These are phyloP conservation scores for Brachyalestes nurse DNA, from an alignment of 2,797 vertebrate species.

Conservation along the genomic window DNA sequence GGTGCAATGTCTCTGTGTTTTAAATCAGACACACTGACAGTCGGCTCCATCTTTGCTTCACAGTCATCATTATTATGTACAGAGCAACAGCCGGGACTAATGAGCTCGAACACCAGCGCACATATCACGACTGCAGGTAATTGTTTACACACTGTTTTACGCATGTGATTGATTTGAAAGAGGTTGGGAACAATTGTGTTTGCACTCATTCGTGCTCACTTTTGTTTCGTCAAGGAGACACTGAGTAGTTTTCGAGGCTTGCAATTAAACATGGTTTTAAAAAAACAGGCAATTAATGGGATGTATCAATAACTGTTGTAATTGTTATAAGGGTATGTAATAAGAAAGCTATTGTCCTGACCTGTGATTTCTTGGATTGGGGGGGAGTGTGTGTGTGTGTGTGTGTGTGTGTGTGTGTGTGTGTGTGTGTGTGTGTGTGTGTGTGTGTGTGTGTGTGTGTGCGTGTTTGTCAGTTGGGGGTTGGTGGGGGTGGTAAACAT, in stretches of 20 bases:
- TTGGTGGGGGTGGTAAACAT: constrained; percentile 34
- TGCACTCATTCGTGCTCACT: constrained; percentile 35
- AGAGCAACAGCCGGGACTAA: constrained; percentile 48
- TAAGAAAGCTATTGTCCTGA: constrained; percentile 48
- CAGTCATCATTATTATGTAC: constrained; percentile 46
- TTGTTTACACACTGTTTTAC: constrained; percentile 55
- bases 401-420: too few relatives aligned
- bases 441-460: too few relatives aligned
- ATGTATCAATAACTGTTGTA: constrained; percentile 39
- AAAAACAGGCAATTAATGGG: constrained; percentile 42
- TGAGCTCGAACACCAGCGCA: constrained; percentile 43
- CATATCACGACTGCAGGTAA: constrained; percentile 54
- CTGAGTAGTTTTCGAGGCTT: constrained; percentile 21
- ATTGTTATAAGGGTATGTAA: constrained; percentile 30
- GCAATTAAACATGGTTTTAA: constrained; percentile 43
- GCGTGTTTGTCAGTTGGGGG: too few relatives aligned
- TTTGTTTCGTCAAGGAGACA: constrained; percentile 21
- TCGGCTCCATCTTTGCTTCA: constrained; percentile 40
- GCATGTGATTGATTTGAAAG: constrained; percentile 43
- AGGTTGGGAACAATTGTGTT: constrained; percentile 44
- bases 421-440: too few relatives aligned
- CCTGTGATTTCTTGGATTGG: constrained; percentile 18
- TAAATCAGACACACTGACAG: constrained; percentile 37
- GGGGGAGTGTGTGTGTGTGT: too few relatives aligned
- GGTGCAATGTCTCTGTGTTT: constrained; percentile 23